Evolutionary conservation across 1,140 invertebrate species (phyloP).

Genomic region (Platyura marginata): DNA sequence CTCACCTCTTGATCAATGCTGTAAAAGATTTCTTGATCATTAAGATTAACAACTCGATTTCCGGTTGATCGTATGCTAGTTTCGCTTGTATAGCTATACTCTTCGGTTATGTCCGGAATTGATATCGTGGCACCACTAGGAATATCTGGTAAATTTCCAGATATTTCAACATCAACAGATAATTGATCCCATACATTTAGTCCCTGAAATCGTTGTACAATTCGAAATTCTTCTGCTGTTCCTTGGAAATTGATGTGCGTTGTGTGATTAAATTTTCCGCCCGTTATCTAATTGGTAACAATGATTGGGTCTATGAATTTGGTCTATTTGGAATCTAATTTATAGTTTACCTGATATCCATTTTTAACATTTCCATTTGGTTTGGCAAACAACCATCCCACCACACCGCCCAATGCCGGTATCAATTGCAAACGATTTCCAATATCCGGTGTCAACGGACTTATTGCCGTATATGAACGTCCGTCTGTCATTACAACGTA

Average conservation of each 20-base stretch:
- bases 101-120: slow-evolving; percentile 63
- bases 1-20: slow-evolving; percentile 2
- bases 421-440: slow-evolving; percentile 65
- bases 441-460: slow-evolving; percentile 47
- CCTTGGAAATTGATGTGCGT: slow-evolving; percentile 51
- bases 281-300: slow-evolving; percentile 27
- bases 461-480: slow-evolving; percentile 77
- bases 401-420: slow-evolving; percentile 54
- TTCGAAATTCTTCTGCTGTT: slow-evolving; percentile 45
- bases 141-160: slow-evolving; percentile 57
- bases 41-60: slow-evolving; percentile 15
- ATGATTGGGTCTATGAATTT: neutral
- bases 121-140: slow-evolving; percentile 39
- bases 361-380: slow-evolving; percentile 52
- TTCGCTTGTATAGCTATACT: slow-evolving; percentile 47
- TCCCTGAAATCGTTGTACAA: slow-evolving; percentile 64
- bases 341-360: slow-evolving; percentile 50
- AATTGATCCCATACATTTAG: slow-evolving; percentile 84
- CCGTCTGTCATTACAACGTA: slow-evolving; percentile 82
- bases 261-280: slow-evolving; percentile 68
- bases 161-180: slow-evolving; percentile 52
- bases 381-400: slow-evolving; percentile 86
- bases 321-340: neutral
- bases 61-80: slow-evolving; percentile 37
- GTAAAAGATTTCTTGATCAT: neutral